Conservation (phyloP, 2,888 invertebrate genomes). For the Molorchus minor region DNA sequence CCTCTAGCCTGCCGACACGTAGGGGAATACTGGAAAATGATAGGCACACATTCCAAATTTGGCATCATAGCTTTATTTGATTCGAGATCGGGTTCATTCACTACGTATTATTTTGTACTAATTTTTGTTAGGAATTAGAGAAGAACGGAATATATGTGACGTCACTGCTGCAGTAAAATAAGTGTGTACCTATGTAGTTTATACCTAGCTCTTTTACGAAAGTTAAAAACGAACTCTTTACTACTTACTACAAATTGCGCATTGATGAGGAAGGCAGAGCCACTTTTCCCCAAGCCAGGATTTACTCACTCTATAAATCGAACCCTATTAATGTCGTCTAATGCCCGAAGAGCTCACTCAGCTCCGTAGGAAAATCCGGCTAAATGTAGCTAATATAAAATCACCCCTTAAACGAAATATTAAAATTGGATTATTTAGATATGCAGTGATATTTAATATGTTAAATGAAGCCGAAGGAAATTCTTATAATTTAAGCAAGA, state of each 20-base stretch:
- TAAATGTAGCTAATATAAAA: constrained; percentile 9
- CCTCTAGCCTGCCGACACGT: no score
- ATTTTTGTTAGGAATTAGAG: no score
- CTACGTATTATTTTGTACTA: no score
- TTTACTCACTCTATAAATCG: background rate
- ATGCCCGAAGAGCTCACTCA: background rate
- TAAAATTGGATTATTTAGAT: constrained; percentile 22
- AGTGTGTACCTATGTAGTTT: no score
- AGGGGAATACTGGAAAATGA: no score
- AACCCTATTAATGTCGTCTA: constrained; percentile 3
- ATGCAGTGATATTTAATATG: constrained; percentile 24
- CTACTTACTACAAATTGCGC: background rate
- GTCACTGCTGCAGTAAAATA: no score
- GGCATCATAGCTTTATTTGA: no score
- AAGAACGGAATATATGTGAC: no score
- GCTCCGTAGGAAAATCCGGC: background rate
- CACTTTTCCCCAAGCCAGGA: background rate
- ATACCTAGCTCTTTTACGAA: no score
- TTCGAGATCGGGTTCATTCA: no score
- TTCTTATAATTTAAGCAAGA: constrained; percentile 36
- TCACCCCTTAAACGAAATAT: constrained; percentile 10
- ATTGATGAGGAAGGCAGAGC: background rate
- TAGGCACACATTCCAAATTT: no score
- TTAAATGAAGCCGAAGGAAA: constrained; percentile 35
- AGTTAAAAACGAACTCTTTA: no score